These are phyloP conservation scores for Zoanthus solanderi DNA, from an alignment of 92 coral and sea anemone genomes.

Conservation along the genomic window DNA sequence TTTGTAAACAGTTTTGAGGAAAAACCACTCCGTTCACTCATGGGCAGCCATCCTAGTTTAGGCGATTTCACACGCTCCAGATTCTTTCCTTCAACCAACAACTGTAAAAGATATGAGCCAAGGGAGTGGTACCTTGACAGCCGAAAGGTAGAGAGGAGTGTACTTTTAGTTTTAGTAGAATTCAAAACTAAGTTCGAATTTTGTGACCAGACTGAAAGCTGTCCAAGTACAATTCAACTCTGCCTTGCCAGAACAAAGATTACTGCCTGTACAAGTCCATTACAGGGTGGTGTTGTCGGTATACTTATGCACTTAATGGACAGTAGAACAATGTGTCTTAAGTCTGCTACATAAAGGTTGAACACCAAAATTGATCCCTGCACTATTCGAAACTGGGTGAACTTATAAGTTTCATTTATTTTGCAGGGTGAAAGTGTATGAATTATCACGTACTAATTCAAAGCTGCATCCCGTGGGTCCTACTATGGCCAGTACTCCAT, in stretches of 20 bases:
- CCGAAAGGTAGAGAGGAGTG: conserved; percentile 51
- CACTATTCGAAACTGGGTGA: not conserved
- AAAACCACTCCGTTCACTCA: too few relatives aligned
- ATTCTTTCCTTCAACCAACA: conserved; percentile 32
- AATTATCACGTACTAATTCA: conserved; percentile 22
- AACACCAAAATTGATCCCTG: conserved; percentile 11
- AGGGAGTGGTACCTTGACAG: conserved; percentile 53
- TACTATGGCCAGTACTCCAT: conserved; percentile 68
- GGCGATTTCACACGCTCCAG: conserved; percentile 6
- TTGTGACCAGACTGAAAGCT: conserved; percentile 19
- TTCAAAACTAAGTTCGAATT: conserved; percentile 41
- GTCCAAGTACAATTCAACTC: conserved; percentile 32
- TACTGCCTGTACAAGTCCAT: conserved; percentile 1
- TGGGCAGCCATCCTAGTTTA: not conserved
- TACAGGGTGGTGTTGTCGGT: conserved; percentile 52
- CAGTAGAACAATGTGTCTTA: not conserved
- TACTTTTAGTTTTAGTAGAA: conserved; percentile 13
- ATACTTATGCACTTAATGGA: conserved; percentile 20
- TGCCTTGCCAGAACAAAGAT: conserved; percentile 2
- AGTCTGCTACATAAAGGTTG: conserved; percentile 53
- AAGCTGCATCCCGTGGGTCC: conserved; percentile 30
- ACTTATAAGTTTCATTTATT: not conserved
- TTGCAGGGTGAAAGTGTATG: conserved; percentile 27
- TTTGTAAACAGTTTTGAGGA: too few relatives aligned
- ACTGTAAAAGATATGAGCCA: conserved; percentile 4